A percentile compares a stretch with the other conserved stretches of the same genome.
These are phyloP conservation scores for Lepidonotus clava DNA, from an alignment of 2,888 invertebrate species.

Conservation along the genomic window DNA sequence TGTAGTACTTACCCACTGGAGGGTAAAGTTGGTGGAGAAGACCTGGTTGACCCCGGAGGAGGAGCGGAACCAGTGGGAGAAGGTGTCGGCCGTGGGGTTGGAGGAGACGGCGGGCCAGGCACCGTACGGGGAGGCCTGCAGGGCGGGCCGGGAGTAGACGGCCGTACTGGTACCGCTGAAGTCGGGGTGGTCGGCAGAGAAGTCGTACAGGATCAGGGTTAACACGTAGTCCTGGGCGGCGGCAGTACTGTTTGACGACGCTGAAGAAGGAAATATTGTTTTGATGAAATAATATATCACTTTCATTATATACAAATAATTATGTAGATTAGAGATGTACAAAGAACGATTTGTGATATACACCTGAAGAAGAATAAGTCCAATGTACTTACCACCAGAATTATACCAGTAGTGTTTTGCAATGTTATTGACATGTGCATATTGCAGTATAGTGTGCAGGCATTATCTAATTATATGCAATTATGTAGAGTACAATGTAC, in stretches of 20 bases:
- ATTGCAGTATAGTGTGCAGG: too few species aligned
- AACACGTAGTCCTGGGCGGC: constrained; percentile 60
- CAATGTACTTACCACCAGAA: background rate
- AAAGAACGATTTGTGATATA: too few species aligned
- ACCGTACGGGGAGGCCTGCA: constrained; percentile 67
- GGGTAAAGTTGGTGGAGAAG: constrained; percentile 56
- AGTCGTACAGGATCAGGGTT: constrained; percentile 66
- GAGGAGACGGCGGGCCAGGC: constrained; percentile 65
- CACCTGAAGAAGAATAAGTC: background rate
- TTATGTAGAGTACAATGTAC: too few species aligned
- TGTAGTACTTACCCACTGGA: constrained; percentile 33
- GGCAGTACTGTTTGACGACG: constrained; percentile 50
- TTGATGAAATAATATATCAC: too few species aligned
- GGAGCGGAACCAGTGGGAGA: constrained; percentile 70
- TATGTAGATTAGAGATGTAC: too few species aligned
- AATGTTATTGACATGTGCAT: background rate
- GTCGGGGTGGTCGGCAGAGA: constrained; percentile 58
- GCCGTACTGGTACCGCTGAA: constrained; percentile 54
- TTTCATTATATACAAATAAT: too few species aligned
- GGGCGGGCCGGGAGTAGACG: constrained; percentile 60
- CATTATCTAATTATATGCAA: too few species aligned
- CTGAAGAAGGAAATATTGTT: background rate
- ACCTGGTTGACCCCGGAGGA: constrained; percentile 60
- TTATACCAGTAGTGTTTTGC: background rate
- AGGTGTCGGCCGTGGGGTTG: constrained; percentile 68